phyloP scores from a whole-genome alignment of 1,140 invertebrate genomes.

The Drosophila sechellia region DNA sequence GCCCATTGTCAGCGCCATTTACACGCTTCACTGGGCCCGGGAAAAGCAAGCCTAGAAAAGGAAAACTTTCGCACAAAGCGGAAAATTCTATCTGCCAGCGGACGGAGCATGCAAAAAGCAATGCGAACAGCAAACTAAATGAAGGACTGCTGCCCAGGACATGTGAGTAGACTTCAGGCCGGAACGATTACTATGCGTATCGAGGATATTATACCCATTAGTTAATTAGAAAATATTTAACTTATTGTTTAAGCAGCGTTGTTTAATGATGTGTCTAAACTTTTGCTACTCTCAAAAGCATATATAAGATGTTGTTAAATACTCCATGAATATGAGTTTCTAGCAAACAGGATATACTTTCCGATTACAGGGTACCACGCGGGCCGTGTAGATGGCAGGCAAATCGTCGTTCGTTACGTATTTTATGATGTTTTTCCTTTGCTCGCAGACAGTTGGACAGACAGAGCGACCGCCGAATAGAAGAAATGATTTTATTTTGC shows the following conservation, averaged over 20 bases:
- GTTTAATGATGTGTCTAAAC: too few species aligned
- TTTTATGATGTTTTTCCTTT: constrained; percentile 75
- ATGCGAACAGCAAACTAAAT: constrained; percentile 50
- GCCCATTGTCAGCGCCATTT: constrained; percentile 75
- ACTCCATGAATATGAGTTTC: too few species aligned
- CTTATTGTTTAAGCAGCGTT: neutral
- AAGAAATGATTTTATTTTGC: constrained; percentile 78
- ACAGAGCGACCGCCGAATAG: constrained; percentile 26
- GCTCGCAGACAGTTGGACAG: constrained; percentile 31
- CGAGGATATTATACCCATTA: neutral
- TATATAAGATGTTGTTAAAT: too few species aligned
- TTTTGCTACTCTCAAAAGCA: too few species aligned
- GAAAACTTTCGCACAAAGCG: constrained; percentile 74
- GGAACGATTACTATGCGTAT: neutral
- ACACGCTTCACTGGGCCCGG: constrained; percentile 65
- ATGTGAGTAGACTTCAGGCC: constrained; percentile 36
- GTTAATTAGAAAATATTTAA: neutral
- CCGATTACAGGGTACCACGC: neutral
- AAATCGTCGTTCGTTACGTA: constrained; percentile 77
- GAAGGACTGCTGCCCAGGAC: constrained; percentile 57
- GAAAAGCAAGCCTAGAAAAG: constrained; percentile 23
- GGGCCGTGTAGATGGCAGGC: constrained; percentile 42
- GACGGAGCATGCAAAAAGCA: constrained; percentile 76
- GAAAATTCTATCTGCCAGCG: constrained; percentile 72
- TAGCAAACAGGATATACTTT: neutral